A percentile compares a stretch with the other conserved stretches of the same genome.
Evolutionary conservation across 2,797 vertebrate genomes (phyloP).

Genomic region (Alcedo atthis): DNA sequence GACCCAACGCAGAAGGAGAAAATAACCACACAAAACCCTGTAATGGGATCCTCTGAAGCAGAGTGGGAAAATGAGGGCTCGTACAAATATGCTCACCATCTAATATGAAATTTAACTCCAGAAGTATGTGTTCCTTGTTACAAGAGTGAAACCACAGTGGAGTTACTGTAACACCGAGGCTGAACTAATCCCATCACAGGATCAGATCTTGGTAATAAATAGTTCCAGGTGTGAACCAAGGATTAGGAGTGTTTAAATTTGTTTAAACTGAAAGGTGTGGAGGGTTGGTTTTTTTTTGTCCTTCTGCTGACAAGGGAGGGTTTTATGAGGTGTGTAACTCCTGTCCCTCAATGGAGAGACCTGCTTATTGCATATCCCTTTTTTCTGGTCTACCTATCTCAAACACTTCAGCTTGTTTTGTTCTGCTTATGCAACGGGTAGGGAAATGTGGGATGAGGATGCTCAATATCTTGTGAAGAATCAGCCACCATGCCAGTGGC

Average conservation of each 20-base stretch:
- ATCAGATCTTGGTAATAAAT: constrained; percentile 65
- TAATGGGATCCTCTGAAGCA: constrained; percentile 67
- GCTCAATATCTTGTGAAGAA: neutral
- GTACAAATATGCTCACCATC: constrained; percentile 52
- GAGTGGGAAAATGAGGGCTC: constrained; percentile 53
- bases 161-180: constrained; percentile 57
- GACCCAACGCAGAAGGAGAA: constrained; percentile 65
- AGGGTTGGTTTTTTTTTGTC: constrained; percentile 1
- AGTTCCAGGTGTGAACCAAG: constrained; percentile 63
- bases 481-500: neutral
- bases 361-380: neutral
- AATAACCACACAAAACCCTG: constrained; percentile 57
- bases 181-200: constrained; percentile 68
- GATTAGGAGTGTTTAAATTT: constrained; percentile 43
- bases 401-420: neutral
- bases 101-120: constrained; percentile 70
- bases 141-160: constrained; percentile 50
- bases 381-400: neutral
- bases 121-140: constrained; percentile 62
- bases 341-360: neutral
- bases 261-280: constrained; percentile 31
- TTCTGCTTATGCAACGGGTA: neutral
- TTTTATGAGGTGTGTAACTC: neutral
- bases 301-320: neutral
- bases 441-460: neutral